A percentile compares a stretch with the other conserved stretches of the same genome.
These are phyloP conservation scores for Zaprionus kolodkinae DNA, from an alignment of 1,140 invertebrate species.

Conservation along the genomic window DNA sequence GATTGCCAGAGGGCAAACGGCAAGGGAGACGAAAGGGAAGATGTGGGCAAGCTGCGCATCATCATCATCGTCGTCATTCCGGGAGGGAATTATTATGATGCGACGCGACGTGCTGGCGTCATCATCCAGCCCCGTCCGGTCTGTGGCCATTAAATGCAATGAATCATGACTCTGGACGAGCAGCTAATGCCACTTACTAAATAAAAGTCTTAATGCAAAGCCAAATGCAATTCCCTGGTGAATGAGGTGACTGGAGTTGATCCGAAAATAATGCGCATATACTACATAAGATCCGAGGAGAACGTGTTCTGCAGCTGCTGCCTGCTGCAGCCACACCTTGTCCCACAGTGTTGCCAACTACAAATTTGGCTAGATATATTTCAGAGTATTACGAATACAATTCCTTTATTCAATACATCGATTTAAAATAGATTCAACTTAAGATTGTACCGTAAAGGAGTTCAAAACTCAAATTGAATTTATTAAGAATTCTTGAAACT, in stretches of 20 bases:
- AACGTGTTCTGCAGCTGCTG: conserved; percentile 58
- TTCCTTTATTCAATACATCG: background rate
- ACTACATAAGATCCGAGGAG: conserved; percentile 26
- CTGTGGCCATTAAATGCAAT: conserved; percentile 64
- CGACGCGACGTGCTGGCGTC: conserved; percentile 56
- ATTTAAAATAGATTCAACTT: background rate
- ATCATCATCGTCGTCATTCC: conserved; percentile 12
- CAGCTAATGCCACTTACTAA: conserved; percentile 15
- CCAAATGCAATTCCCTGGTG: background rate
- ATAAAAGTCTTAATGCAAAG: conserved; percentile 1
- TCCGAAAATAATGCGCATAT: background rate
- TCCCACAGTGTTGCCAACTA: background rate
- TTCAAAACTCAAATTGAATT: background rate
- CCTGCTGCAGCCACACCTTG: conserved; percentile 61
- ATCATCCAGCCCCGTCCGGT: conserved; percentile 26
- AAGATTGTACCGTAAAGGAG: background rate
- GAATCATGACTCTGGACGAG: conserved; percentile 63
- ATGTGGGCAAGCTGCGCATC: conserved; percentile 13
- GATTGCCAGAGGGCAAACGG: conserved; percentile 9
- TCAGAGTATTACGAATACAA: background rate
- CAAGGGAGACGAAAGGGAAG: background rate
- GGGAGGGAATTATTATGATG: conserved; percentile 14
- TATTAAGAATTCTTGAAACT: conserved; percentile 28
- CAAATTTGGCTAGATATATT: background rate
- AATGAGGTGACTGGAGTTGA: background rate